These are phyloP conservation scores for Emberiza fucata DNA, from an alignment of 2,113 vertebrate species.

Conservation along the genomic window DNA sequence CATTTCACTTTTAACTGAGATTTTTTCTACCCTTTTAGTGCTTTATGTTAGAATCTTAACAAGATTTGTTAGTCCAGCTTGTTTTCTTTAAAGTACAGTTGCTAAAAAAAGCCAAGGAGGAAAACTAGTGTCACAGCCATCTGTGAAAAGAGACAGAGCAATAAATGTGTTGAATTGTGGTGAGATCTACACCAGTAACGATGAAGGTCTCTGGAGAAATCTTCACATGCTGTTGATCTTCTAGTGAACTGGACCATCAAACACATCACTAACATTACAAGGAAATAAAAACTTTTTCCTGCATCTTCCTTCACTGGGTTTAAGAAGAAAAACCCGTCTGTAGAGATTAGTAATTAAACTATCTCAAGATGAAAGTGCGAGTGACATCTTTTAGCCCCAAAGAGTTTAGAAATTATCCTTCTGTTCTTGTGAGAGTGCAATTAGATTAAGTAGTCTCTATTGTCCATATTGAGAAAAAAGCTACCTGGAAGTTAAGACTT, in stretches of 20 bases:
- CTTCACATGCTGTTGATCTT: constrained; percentile 20
- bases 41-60: constrained; percentile 41
- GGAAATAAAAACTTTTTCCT: background rate
- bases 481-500: background rate
- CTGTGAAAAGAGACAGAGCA: constrained; percentile 44
- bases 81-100: constrained; percentile 54
- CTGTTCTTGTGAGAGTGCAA: background rate
- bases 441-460: background rate
- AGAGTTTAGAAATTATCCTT: background rate
- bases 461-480: background rate
- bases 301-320: background rate
- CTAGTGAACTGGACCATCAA: constrained; percentile 40
- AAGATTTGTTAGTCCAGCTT: constrained; percentile 53
- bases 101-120: constrained; percentile 38
- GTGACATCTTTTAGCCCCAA: background rate
- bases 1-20: constrained; percentile 43
- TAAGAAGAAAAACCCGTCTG: background rate
- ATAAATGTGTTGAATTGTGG: constrained; percentile 53
- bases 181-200: constrained; percentile 15
- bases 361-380: background rate
- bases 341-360: background rate
- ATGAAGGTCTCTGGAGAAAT: constrained; percentile 15
- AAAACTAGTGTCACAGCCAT: constrained; percentile 42
- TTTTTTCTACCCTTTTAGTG: constrained; percentile 35
- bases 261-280: background rate